phyloP scores from a whole-genome alignment of 2,113 vertebrate species.

The Muscicapa adusta region DNA sequence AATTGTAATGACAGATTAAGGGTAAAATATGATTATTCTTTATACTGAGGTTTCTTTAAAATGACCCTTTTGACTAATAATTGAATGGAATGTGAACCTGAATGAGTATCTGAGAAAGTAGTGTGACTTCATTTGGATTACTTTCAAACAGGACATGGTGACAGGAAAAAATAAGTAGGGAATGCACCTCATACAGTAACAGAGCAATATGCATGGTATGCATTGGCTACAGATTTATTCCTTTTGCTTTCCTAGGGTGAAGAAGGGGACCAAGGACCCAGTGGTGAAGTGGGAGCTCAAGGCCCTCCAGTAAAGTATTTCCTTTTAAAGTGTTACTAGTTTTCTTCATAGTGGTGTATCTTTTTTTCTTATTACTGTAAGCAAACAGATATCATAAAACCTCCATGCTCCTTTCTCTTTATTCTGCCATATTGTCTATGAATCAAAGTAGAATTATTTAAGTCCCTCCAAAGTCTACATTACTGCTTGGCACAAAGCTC shows the following conservation, averaged over 20 bases:
- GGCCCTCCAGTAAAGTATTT: slow-evolving; percentile 86
- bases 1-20: neutral
- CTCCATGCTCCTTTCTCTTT: neutral
- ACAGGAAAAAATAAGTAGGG: neutral
- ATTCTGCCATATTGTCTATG: neutral
- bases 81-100: neutral
- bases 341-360: neutral
- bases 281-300: slow-evolving; percentile 87
- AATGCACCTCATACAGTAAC: neutral
- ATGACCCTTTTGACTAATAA: neutral
- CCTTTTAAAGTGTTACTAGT: neutral
- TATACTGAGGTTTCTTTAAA: neutral
- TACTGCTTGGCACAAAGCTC: neutral
- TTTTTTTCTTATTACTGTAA: neutral
- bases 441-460: neutral
- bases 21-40: neutral
- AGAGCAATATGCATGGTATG: neutral
- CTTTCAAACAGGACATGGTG: neutral
- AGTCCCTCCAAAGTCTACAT: neutral
- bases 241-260: slow-evolving; percentile 79
- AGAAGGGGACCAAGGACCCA: slow-evolving; percentile 89
- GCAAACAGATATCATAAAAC: neutral
- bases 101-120: neutral
- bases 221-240: neutral
- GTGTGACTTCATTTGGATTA: neutral